A percentile compares a stretch with the other conserved stretches of the same genome.
phyloP scores from a whole-genome alignment of 2,113 vertebrate genomes.

The Sinosuthora webbiana region DNA sequence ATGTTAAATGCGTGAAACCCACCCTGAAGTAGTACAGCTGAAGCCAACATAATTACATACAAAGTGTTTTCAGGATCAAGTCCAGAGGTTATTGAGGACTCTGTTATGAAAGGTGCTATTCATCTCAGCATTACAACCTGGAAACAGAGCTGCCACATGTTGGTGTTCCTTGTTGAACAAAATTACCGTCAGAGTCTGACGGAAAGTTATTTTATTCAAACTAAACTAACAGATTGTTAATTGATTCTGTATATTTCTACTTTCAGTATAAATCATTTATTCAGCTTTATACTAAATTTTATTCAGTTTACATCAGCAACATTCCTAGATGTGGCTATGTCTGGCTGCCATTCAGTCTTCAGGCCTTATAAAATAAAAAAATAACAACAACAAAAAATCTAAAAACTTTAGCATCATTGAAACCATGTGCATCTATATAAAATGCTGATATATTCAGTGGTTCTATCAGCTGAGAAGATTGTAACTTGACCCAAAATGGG shows the following conservation, averaged over 20 bases:
- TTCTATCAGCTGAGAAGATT: conserved; percentile 53
- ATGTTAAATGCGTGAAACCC: conserved; percentile 41
- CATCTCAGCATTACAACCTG: conserved; percentile 16
- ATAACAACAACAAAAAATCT: neutral
- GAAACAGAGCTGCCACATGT: conserved; percentile 12
- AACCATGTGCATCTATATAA: conserved; percentile 70
- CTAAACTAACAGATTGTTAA: conserved; percentile 25
- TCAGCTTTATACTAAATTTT: conserved; percentile 45
- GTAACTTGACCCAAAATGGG: conserved; percentile 47
- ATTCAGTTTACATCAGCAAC: conserved; percentile 66
- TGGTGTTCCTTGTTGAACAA: neutral
- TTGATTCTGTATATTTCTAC: conserved; percentile 56
- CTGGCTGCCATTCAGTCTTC: conserved; percentile 79
- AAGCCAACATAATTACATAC: conserved; percentile 51
- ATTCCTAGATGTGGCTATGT: conserved; percentile 66
- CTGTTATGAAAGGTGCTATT: conserved; percentile 50
- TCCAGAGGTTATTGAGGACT: conserved; percentile 50
- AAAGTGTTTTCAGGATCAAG: conserved; percentile 59
- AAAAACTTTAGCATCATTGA: conserved; percentile 69
- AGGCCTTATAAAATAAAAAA: neutral
- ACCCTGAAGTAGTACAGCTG: conserved; percentile 35
- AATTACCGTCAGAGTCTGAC: neutral
- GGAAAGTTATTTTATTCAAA: conserved; percentile 2
- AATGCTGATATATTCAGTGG: conserved; percentile 53
- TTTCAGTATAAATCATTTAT: conserved; percentile 44